A percentile compares a stretch with the other conserved stretches of the same genome.
Evolutionary conservation across 2,113 vertebrate genomes (phyloP).

Genomic region (Pachypanchax playfairii): DNA sequence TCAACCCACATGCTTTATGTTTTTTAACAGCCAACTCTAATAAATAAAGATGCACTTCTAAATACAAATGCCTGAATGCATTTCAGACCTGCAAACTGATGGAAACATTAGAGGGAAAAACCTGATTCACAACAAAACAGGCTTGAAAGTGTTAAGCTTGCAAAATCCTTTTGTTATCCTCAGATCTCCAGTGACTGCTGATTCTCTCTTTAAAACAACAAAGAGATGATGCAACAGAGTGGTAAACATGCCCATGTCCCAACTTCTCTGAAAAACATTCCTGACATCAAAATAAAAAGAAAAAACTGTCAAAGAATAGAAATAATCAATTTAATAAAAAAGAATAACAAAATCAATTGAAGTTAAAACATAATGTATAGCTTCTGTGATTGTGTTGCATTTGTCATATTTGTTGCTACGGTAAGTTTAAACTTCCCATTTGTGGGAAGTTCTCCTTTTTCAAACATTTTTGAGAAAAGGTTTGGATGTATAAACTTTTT

Average conservation of each 20-base stretch:
- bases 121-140: neutral
- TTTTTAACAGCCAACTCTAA: neutral
- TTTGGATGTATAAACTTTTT: neutral
- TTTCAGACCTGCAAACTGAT: neutral
- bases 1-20: neutral
- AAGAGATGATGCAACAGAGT: neutral
- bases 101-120: neutral
- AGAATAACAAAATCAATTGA: neutral
- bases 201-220: neutral
- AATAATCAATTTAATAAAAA: too few relatives aligned
- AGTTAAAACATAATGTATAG: too few relatives aligned
- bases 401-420: neutral
- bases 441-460: too few relatives aligned
- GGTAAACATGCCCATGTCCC: neutral
- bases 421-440: neutral
- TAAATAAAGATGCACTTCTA: neutral
- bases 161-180: neutral
- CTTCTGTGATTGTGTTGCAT: neutral
- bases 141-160: neutral
- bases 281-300: neutral
- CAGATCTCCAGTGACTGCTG: neutral
- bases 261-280: neutral
- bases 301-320: too few relatives aligned
- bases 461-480: neutral
- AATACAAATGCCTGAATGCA: neutral